phyloP scores from a whole-genome alignment of 2,113 vertebrate genomes.

The Carettochelys insculpta region DNA sequence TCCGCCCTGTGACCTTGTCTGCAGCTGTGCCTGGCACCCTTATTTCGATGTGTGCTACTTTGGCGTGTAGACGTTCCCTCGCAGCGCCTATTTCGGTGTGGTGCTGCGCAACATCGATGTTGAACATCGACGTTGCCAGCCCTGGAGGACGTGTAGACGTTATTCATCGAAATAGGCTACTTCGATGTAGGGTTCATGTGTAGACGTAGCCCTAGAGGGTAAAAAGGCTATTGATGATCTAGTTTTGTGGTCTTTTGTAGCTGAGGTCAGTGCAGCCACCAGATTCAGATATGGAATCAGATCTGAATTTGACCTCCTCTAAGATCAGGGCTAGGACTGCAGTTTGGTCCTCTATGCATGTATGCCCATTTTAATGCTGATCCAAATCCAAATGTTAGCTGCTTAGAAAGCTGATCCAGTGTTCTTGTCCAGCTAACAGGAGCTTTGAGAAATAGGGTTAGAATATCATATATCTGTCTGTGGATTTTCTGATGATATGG shows the following conservation, averaged over 20 bases:
- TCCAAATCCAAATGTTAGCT: neutral
- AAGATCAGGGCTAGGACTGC: neutral
- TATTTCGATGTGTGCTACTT: too few relatives aligned
- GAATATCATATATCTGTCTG: neutral
- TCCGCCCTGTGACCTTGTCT: too few relatives aligned
- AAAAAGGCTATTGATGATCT: neutral
- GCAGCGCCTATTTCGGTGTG: too few relatives aligned
- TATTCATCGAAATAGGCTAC: too few relatives aligned
- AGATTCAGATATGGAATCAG: neutral
- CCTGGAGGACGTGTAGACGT: too few relatives aligned
- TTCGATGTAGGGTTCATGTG: too few relatives aligned
- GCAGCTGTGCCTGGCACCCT: too few relatives aligned
- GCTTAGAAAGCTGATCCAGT: neutral
- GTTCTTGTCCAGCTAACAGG: neutral
- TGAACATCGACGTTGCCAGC: too few relatives aligned
- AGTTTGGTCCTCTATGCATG: neutral
- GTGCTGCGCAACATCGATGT: too few relatives aligned
- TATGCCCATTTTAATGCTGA: neutral
- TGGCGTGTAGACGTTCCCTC: too few relatives aligned
- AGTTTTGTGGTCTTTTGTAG: neutral
- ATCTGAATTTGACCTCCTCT: neutral
- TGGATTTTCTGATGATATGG: neutral
- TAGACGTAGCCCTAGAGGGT: too few relatives aligned
- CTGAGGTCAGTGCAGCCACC: neutral
- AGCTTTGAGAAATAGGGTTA: neutral